Base-by-base conservation (phyloP, 2,888 invertebrate species). In the Odiellus spinosus region DNA sequence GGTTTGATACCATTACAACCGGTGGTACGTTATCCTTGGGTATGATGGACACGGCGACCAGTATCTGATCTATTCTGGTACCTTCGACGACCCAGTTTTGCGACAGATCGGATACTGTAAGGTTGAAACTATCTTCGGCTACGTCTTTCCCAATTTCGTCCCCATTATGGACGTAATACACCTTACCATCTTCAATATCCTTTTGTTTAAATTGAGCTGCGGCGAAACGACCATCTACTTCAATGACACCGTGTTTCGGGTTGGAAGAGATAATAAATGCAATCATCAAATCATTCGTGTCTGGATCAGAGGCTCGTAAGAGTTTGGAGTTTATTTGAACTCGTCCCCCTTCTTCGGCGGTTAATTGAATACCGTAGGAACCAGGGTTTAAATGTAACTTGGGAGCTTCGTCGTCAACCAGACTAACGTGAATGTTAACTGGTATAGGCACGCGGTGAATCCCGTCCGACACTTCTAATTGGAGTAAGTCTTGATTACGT, bases 381-480 rank as follows among this genome's bases (percentile, higher is more conserved):
- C 59, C 61, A 6, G 57, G 51, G 10, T 52, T 48, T 2, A 59
- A 56, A 20, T 60, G 54, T 38, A 62, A 44, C 3, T 52, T 51
- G 1, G 64, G 60, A 3, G 58, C 54, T 45, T 63, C 61, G 46
- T 63, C 63, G 45, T 64, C 64, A 19, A 61, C 55, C 10, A 59
- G 56, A n/a, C 54, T 51, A 20, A 66, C 55, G 2, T 47, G 53
- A 4, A 66, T 56, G 33, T 59, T 58, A 35, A 67, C 54, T 3
- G 49, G 59, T 3, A 59, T 55, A 11, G 64, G 63, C 26, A 66
- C 58, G 45, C 54, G 55, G 49, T 66, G 65, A n/a, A 61, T 53
- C 3, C 66, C 65, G 56, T 66, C 66, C 4, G 63, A 60, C 1
- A 64, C 59, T 46, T 64, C 63, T 14, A 66, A 42, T n/a, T 50